These are phyloP conservation scores for Paraescarpia echinospica DNA, from an alignment of 1,140 invertebrate genomes.

Conservation along the genomic window DNA sequence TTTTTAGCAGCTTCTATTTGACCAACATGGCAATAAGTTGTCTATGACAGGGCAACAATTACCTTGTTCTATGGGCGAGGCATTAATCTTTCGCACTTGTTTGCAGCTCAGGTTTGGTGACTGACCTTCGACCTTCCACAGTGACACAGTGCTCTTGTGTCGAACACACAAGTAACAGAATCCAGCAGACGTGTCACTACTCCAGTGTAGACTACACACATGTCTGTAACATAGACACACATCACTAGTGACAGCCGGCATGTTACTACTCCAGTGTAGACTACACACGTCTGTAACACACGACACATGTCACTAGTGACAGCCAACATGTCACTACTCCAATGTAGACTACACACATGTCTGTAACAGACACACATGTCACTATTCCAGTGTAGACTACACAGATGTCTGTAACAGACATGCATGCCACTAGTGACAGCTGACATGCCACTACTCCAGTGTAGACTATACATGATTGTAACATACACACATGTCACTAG, in stretches of 20 bases:
- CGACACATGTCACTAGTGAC: neutral
- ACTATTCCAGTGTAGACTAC: neutral
- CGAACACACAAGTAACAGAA: neutral
- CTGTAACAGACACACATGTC: neutral
- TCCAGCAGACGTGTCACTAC: neutral
- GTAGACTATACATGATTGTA: neutral
- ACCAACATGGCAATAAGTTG: neutral
- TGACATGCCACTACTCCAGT: neutral
- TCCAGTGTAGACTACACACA: neutral
- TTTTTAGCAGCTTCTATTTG: too few relatives aligned
- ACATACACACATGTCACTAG: neutral
- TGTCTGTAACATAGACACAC: neutral
- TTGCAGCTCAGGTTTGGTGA: neutral
- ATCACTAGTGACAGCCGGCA: neutral
- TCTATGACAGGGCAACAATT: neutral
- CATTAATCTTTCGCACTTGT: neutral
- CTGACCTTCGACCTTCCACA: neutral
- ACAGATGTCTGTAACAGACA: neutral
- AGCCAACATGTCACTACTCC: neutral
- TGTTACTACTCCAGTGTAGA: neutral
- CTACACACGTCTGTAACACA: neutral
- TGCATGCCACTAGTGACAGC: neutral
- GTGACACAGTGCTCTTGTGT: neutral
- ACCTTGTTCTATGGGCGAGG: neutral
- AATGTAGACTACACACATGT: neutral